Percentiles rank a stretch among this genome's conserved stretches.
Conservation (phyloP, 2,797 vertebrate species). For the Manis pentadactyla region DNA sequence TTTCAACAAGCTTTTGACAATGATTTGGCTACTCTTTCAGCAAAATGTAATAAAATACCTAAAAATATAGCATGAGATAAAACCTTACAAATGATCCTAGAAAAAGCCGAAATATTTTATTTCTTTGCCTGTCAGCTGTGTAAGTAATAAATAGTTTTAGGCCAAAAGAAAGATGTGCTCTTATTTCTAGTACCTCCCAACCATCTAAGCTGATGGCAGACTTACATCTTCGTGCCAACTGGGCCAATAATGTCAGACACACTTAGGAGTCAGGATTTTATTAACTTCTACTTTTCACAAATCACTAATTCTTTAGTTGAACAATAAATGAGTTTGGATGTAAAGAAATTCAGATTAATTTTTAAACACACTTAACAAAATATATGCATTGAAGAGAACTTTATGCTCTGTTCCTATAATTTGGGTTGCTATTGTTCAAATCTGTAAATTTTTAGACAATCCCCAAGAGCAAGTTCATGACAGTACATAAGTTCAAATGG, state of each 20-base stretch:
- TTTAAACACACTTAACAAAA: slow-evolving; percentile 43
- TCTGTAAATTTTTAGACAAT: background rate
- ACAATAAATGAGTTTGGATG: background rate
- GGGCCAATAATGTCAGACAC: background rate
- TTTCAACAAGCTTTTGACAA: background rate
- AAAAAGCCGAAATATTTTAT: background rate
- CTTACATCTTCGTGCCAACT: background rate
- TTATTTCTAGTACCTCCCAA: slow-evolving; percentile 39
- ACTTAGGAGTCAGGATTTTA: slow-evolving; percentile 20
- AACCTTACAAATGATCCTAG: slow-evolving; percentile 21
- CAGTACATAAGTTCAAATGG: background rate
- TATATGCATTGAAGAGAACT: background rate
- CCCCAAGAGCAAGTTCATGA: background rate
- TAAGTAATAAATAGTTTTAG: background rate
- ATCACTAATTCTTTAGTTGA: background rate
- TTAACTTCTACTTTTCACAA: background rate
- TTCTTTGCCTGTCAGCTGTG: background rate
- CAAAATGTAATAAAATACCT: background rate
- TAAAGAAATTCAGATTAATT: slow-evolving; percentile 15
- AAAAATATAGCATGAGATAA: background rate
- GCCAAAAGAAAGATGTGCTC: background rate
- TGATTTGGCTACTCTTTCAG: slow-evolving; percentile 7
- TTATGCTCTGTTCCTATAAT: background rate
- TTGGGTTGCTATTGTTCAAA: background rate
- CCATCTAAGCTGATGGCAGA: background rate